Conservation (phyloP, 2,113 vertebrate species). For the Paradoxurus hermaphroditus region DNA sequence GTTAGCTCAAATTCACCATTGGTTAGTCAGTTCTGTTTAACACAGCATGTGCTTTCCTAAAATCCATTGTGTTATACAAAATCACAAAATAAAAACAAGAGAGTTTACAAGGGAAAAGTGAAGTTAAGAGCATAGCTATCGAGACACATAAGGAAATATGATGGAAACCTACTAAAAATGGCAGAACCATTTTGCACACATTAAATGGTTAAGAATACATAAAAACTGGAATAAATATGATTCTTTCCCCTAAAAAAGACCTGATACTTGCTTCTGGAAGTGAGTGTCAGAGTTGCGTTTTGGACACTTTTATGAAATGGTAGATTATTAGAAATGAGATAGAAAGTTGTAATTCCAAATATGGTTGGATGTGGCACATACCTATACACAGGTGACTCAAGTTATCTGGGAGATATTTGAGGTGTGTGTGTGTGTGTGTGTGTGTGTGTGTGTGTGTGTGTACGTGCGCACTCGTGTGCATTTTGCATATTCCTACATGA, state of each 20-base stretch:
- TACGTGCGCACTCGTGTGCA: no score
- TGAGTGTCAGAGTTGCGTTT: neutral
- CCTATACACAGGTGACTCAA: neutral
- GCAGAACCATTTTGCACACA: neutral
- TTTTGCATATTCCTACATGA: neutral
- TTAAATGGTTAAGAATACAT: neutral
- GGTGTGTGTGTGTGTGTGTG: neutral
- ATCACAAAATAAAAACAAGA: neutral
- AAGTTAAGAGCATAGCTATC: neutral
- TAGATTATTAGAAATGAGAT: neutral
- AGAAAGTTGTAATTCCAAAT: neutral
- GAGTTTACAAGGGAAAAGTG: neutral
- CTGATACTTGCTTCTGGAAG: neutral
- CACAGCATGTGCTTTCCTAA: neutral
- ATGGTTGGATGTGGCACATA: no score
- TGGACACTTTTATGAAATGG: neutral
- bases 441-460: accelerated
- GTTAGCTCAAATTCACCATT: neutral
- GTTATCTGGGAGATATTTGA: neutral
- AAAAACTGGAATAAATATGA: neutral
- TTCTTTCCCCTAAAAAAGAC: neutral
- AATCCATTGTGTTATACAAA: neutral
- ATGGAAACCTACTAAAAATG: neutral
- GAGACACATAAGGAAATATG: neutral
- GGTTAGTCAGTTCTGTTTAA: neutral